A percentile compares a stretch with the other conserved stretches of the same genome.
Evolutionary conservation across 1,140 invertebrate genomes (phyloP).

Genomic region (Drosophila repletoides): DNA sequence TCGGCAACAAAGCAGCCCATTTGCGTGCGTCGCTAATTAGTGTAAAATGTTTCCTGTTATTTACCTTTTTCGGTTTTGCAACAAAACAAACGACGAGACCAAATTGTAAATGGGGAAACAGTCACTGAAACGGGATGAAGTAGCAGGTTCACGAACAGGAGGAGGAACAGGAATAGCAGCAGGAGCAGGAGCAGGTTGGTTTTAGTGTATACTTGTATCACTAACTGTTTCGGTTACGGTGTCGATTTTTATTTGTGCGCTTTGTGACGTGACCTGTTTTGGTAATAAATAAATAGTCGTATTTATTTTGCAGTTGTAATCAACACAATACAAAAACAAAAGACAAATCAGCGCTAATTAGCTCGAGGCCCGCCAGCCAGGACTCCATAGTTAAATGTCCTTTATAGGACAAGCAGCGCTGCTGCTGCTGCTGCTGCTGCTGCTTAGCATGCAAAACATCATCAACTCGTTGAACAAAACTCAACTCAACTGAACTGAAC

Average conservation of each 20-base stretch:
- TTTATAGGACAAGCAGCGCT: constrained; percentile 30
- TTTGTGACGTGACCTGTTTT: constrained; percentile 67
- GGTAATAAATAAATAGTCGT: constrained; percentile 66
- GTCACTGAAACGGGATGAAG: neutral
- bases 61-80: constrained; percentile 77
- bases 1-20: constrained; percentile 41
- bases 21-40: constrained; percentile 80
- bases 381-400: constrained; percentile 27
- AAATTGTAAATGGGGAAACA: constrained; percentile 57
- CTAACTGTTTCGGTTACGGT: constrained; percentile 65
- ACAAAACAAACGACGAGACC: constrained; percentile 57
- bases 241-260: constrained; percentile 73
- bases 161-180: neutral
- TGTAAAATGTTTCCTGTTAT: constrained; percentile 81
- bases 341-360: constrained; percentile 77
- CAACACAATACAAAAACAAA: constrained; percentile 44
- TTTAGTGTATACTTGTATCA: constrained; percentile 48
- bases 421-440: too few relatives aligned
- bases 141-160: neutral
- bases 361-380: constrained; percentile 36
- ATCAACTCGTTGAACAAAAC: constrained; percentile 48
- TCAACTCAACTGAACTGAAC: constrained; percentile 34
- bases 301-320: constrained; percentile 71
- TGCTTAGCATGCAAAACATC: constrained; percentile 61
- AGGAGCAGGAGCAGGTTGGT: neutral